Evolutionary conservation across 2,113 vertebrate species (phyloP), one percentile per base, ranked within the genome.

Genomic region (Seriola dumerili): DNA sequence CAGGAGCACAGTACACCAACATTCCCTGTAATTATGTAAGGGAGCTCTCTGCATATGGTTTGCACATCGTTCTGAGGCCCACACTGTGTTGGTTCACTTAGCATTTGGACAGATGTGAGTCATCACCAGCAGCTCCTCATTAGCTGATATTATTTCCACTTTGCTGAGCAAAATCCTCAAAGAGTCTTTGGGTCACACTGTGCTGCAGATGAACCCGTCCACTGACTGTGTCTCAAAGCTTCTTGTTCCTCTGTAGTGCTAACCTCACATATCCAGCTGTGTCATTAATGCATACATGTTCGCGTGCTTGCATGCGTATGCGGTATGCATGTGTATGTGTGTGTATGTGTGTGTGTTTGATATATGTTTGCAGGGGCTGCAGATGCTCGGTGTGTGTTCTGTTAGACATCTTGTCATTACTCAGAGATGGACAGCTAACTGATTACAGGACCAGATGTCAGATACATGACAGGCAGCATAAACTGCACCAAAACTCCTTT

Each of bases 111-210:
- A 92, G 84, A 88, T 89, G 87, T 83, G 92, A 90, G 84, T 94
- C 91, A 88, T 89, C 81, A 85, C 63, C 90, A 88, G 92, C 90
- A 89, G 87, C 84, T 81, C 71, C 85, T 93, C 91, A 86, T 92
- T 92, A 94, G 65, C 80, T 72, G 48, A 86, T 80, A 85, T 91
- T 83, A 89, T 90, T 93, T 94, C 85, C 87, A 87, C 89, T 85
- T 65, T 87, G 64, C 82, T 82, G 85, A 85, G 80, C 85, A 89
- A 87, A 90, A 79, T 72, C 66, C 77, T 90, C 58, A 73, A 80
- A 80, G 85, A 83, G 19, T 80, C 69, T 76, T 32, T 38, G 72
- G 83, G 74, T 71, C 59, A 17, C 46, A 25, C 21, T 40, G 44
- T 62, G 40, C 69, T 64, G 64, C 44, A 73, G 70, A 88, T 74